These are phyloP conservation scores for Brachyrhaphis roseni DNA, from an alignment of 2,797 vertebrate genomes.

Conservation along the genomic window DNA sequence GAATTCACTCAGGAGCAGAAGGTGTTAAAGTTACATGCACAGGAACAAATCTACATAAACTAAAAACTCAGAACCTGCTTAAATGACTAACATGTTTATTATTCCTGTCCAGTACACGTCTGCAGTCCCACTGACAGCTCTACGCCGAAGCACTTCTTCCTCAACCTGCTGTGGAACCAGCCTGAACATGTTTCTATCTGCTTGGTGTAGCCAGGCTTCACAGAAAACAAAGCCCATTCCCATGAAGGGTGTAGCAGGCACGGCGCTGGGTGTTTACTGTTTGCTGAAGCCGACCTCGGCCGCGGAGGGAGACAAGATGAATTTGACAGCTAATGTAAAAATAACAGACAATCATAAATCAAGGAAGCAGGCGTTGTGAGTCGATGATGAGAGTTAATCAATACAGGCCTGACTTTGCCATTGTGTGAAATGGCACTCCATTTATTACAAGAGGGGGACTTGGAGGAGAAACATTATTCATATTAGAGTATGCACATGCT, in stretches of 20 bases:
- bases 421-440: slow-evolving; percentile 95
- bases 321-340: slow-evolving; percentile 97
- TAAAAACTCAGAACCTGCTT: not conserved
- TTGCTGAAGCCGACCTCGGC: slow-evolving; percentile 82
- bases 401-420: slow-evolving; percentile 93
- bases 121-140: slow-evolving; percentile 10
- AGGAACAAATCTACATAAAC: not conserved
- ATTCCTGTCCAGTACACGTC: not conserved
- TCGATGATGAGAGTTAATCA: slow-evolving; percentile 96
- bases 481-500: slow-evolving; percentile 81
- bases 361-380: slow-evolving; percentile 89
- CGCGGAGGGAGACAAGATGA: slow-evolving; percentile 89
- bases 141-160: slow-evolving; percentile 8
- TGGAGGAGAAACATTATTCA: slow-evolving; percentile 86
- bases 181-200: slow-evolving; percentile 44
- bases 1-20: not conserved
- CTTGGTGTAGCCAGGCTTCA: slow-evolving; percentile 23
- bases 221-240: slow-evolving; percentile 45
- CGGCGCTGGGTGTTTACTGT: slow-evolving; percentile 84
- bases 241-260: slow-evolving; percentile 25
- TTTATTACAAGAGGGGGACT: slow-evolving; percentile 87
- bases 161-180: slow-evolving; percentile 48
- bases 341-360: slow-evolving; percentile 94
- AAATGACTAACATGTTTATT: not conserved
- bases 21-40: not conserved